These are phyloP conservation scores for Drosophila suboccidentalis DNA, from an alignment of 2,888 invertebrate species.

Conservation along the genomic window DNA sequence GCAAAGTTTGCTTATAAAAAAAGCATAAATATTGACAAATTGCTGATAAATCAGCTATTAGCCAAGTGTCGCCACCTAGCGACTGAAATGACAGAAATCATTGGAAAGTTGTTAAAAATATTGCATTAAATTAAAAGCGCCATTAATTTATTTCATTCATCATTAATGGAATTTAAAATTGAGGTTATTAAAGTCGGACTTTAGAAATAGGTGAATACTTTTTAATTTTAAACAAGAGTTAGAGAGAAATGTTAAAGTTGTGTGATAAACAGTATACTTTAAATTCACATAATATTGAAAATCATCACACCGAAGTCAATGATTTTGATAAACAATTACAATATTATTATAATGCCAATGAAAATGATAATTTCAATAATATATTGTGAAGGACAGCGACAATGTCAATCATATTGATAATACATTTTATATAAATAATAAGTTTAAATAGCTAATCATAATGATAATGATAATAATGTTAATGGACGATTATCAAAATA, in stretches of 20 bases:
- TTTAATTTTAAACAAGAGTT: too few species aligned
- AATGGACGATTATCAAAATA: neutral
- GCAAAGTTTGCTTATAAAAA: slow-evolving; percentile 32
- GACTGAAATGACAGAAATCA: neutral
- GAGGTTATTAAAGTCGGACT: too few species aligned
- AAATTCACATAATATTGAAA: neutral
- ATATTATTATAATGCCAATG: neutral
- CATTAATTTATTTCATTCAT: too few species aligned
- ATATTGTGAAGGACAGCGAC: neutral
- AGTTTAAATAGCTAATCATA: neutral
- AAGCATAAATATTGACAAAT: slow-evolving; percentile 50
- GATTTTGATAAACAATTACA: too few species aligned
- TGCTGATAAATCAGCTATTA: slow-evolving; percentile 42
- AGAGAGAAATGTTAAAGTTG: too few species aligned
- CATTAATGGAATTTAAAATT: too few species aligned
- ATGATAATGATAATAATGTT: neutral
- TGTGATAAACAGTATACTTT: neutral
- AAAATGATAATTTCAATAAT: neutral
- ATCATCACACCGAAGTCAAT: neutral
- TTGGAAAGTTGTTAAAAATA: neutral
- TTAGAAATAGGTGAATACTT: too few species aligned
- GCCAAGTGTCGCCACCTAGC: slow-evolving; percentile 44
- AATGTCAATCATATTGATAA: slow-evolving; percentile 2
- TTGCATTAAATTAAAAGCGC: neutral
- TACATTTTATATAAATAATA: too few species aligned